Evolutionary conservation across 2,113 vertebrate species (phyloP).

Genomic region (Anseranas semipalmata): DNA sequence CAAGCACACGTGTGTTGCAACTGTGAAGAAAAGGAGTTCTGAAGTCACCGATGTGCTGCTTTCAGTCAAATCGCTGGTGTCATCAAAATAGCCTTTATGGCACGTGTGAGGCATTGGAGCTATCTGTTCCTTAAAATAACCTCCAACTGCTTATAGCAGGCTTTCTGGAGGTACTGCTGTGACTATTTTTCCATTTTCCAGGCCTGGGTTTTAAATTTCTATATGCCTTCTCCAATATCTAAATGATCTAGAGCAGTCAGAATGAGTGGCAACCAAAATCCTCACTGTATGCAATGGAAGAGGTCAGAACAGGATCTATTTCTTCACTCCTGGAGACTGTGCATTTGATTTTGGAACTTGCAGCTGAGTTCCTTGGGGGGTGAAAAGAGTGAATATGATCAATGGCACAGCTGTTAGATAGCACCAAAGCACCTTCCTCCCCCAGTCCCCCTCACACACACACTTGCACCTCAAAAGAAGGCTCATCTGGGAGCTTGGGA

Average conservation of each 20-base stretch:
- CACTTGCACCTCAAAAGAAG: neutral
- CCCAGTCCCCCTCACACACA: too few relatives aligned
- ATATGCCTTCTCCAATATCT: rapidly evolving
- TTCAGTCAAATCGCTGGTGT: neutral
- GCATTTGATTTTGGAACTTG: neutral
- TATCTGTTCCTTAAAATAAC: neutral
- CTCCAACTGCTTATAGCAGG: neutral
- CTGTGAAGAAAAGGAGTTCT: neutral
- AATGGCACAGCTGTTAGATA: rapidly evolving
- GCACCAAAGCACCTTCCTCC: neutral
- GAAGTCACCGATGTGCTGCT: neutral
- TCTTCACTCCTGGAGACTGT: rapidly evolving
- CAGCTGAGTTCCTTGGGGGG: neutral
- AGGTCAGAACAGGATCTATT: neutral
- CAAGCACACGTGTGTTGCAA: rapidly evolving
- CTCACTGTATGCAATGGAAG: rapidly evolving
- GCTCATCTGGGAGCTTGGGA: neutral
- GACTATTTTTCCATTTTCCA: neutral
- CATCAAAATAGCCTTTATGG: neutral
- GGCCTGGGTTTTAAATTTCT: constrained; percentile 6
- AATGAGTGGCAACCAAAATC: neutral
- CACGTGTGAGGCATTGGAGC: constrained; percentile 29
- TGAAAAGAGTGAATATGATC: too few relatives aligned
- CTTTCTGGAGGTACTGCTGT: neutral
- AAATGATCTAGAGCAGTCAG: neutral